Conservation (phyloP, 2,888 invertebrate species). For the Habroteleia sp. region DNA sequence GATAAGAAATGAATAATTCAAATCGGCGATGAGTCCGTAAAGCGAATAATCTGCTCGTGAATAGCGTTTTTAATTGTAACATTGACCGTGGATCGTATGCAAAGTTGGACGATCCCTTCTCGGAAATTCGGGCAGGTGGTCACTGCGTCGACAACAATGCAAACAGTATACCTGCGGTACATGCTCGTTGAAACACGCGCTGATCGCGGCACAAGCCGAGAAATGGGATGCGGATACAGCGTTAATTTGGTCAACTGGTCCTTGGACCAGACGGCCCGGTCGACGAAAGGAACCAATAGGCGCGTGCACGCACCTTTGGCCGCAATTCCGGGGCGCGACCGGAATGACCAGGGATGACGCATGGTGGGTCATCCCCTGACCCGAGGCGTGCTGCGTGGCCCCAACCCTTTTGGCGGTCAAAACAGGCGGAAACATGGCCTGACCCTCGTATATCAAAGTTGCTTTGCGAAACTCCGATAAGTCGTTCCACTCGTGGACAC, state of each 20-base stretch:
- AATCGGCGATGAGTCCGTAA: too few relatives aligned
- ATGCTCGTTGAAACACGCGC: conserved; percentile 73
- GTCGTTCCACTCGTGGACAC: conserved; percentile 15
- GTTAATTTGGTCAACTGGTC: conserved; percentile 73
- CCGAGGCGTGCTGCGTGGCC: conserved; percentile 79
- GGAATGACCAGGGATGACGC: conserved; percentile 66
- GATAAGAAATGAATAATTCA: too few relatives aligned
- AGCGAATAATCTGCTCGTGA: too few relatives aligned
- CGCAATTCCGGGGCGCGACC: conserved; percentile 74
- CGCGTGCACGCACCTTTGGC: conserved; percentile 66
- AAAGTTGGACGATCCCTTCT: conserved; percentile 67
- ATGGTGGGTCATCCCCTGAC: conserved; percentile 75
- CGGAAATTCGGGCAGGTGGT: conserved; percentile 70
- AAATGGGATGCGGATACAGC: conserved; percentile 56
- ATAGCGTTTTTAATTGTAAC: conserved; percentile 12
- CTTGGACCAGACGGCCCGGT: conserved; percentile 59
- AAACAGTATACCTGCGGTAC: conserved; percentile 64
- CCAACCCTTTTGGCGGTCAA: conserved; percentile 80
- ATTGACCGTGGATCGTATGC: conserved; percentile 13
- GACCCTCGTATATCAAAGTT: conserved; percentile 79
- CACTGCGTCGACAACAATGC: conserved; percentile 66
- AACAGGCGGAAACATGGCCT: conserved; percentile 81
- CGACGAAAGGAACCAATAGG: conserved; percentile 65
- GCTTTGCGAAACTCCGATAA: conserved; percentile 39
- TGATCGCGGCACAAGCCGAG: conserved; percentile 52